Evolutionary conservation across 2,888 invertebrate genomes (phyloP), one percentile per base, ranked within the genome.

Genomic region (Ashinkailepas kermadecensis): DNA sequence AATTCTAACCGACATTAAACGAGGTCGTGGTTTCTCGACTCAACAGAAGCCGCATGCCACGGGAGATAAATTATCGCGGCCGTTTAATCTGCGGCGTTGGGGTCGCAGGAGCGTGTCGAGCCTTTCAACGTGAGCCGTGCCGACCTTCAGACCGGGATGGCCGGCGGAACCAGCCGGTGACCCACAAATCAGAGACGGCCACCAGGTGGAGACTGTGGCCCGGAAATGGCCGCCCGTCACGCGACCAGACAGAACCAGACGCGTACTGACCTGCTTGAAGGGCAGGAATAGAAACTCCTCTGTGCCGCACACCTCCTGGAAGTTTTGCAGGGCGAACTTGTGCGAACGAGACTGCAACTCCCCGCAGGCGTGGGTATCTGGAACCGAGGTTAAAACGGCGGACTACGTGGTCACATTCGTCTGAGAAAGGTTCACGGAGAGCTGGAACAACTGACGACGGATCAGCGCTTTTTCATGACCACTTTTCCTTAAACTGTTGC

Each of bases 221-320:
- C 62, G 15, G 11, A 39, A 39, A 39, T 70, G 70, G 15, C 9
- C 23, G 4, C 8, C 70, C 4, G 15, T 39, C 15, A 2, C 10
- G 0, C 25, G 13, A 21, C 13, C 21, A 0, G 70, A 15, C 39
- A 18, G 67, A 0, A 10, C 25, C 15, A 15, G 4, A n/a, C 70
- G 15, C 11, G 15, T 70, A 3, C 65, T 65, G 23, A 90, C 91
- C 89, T 92, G 92, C 84, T 90, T 89, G 85, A 91, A 91, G 25
- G 92, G 91, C 83, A 92, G 87, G 82, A 91, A 86, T n/a, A 92
- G 87, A 86, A 92, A 92, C 86, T 92, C 92, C 86, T 92, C 92
- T 0, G 92, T 92, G 81, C 89, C 89, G 83, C 92, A 91, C 21
- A 92, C 92, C 86, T 92, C 92, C 85, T 92, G 91, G 86, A 92